Evolutionary conservation across 2,797 vertebrate species (phyloP).

Genomic region (Gymnoscopelus braueri): DNA sequence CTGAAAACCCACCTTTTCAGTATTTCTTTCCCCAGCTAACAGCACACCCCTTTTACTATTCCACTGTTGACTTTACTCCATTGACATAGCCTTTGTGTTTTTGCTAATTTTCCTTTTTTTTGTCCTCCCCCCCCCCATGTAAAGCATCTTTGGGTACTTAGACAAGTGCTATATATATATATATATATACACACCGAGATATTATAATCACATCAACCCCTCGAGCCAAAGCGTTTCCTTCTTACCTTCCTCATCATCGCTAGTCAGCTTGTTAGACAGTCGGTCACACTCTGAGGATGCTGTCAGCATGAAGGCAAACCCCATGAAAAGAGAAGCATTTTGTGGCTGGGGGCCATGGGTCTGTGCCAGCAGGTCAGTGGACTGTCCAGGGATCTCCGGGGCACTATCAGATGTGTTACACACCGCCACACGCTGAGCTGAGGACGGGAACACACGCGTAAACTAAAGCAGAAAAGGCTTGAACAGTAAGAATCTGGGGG

Average conservation of each 20-base stretch:
- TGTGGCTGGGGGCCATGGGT: slow-evolving; percentile 89
- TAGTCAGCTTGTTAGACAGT: slow-evolving; percentile 76
- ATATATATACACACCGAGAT: too few species aligned
- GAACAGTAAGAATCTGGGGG: not conserved
- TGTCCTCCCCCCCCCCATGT: too few species aligned
- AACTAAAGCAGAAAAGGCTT: not conserved
- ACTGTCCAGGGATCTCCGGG: slow-evolving; percentile 71
- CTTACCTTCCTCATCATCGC: slow-evolving; percentile 89
- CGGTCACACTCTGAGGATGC: slow-evolving; percentile 89
- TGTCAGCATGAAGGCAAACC: slow-evolving; percentile 96
- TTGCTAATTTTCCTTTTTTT: too few species aligned
- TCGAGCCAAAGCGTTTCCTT: not conserved
- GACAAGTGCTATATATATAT: too few species aligned
- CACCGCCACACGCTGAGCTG: slow-evolving; percentile 69
- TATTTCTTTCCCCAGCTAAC: too few species aligned
- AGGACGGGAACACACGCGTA: not conserved
- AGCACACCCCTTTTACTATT: too few species aligned
- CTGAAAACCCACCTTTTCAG: too few species aligned
- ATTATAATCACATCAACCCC: too few species aligned
- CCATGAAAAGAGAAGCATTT: slow-evolving; percentile 91
- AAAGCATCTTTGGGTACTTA: too few species aligned
- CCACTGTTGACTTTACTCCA: too few species aligned
- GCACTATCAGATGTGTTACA: slow-evolving; percentile 85
- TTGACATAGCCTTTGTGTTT: too few species aligned
- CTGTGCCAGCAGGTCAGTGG: slow-evolving; percentile 69